phyloP scores from a whole-genome alignment of 23 tunicate species.

The Aplidium turbinatum region DNA sequence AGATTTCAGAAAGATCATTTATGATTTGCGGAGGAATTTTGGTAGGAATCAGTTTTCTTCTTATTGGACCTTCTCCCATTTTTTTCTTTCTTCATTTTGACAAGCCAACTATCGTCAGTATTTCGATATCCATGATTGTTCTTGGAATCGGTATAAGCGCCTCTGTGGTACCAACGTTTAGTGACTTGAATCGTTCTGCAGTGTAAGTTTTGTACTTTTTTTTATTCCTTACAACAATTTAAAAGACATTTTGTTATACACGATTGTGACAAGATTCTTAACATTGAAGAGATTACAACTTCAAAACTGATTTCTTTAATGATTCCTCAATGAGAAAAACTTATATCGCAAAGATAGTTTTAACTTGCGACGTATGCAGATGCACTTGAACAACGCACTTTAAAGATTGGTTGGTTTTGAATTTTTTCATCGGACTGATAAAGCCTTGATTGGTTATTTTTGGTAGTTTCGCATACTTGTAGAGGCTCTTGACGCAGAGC shows the following conservation, averaged over 20 bases:
- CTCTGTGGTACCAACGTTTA: slow-evolving; percentile 43
- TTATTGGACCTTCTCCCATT: slow-evolving; percentile 47
- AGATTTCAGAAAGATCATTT: slow-evolving; percentile 11
- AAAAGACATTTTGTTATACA: too few relatives aligned
- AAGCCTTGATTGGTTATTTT: too few relatives aligned
- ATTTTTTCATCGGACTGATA: too few relatives aligned
- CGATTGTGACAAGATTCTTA: too few relatives aligned
- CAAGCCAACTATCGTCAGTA: neutral
- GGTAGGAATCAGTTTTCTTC: slow-evolving; percentile 27
- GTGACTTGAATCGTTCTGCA: slow-evolving; percentile 33
- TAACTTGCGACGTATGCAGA: too few relatives aligned
- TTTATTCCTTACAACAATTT: neutral
- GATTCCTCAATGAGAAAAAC: too few relatives aligned
- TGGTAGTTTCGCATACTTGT: too few relatives aligned
- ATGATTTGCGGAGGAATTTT: slow-evolving; percentile 39
- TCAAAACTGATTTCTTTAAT: neutral
- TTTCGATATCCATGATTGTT: slow-evolving; percentile 32
- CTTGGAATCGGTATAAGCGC: slow-evolving; percentile 44
- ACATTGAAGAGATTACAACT: too few relatives aligned
- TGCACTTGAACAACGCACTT: too few relatives aligned
- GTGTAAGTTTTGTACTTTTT: slow-evolving; percentile 13
- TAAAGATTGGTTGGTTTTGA: too few relatives aligned
- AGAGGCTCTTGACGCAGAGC: too few relatives aligned
- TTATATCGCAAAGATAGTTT: too few relatives aligned
- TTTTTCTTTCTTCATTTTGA: neutral